phyloP scores from a whole-genome alignment of 2,113 vertebrate species.

The Talpa occidentalis region DNA sequence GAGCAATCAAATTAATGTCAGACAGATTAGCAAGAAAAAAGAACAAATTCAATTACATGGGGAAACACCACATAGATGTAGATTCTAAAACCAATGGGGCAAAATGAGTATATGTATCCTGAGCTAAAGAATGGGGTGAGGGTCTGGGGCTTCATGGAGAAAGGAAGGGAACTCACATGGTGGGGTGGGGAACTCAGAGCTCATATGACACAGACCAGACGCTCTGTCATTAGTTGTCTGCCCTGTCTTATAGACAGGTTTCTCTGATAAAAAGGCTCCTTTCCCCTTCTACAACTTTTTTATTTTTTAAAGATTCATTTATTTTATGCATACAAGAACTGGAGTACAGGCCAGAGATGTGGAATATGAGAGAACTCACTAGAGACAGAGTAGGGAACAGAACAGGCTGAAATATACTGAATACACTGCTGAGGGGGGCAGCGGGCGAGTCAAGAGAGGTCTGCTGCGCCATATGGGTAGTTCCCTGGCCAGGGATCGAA shows the following conservation, averaged over 20 bases:
- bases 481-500: no score
- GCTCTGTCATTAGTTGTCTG: background rate
- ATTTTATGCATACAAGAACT: no score
- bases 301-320: no score
- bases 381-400: no score
- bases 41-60: background rate
- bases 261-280: background rate
- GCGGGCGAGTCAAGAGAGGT: no score
- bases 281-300: background rate
- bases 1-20: background rate
- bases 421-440: no score
- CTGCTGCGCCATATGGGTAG: no score
- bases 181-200: background rate
- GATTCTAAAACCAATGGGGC: background rate
- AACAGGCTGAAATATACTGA: no score
- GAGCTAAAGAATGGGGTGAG: no score
- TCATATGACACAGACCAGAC: background rate
- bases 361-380: no score
- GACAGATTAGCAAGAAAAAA: background rate
- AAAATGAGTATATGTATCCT: background rate
- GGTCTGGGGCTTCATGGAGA: no score
- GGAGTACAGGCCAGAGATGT: no score
- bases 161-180: background rate
- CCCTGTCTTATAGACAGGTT: background rate
- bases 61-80: background rate